These are phyloP conservation scores for Marasmarcha lunaedactyla DNA, from an alignment of 2,888 invertebrate species.

Conservation along the genomic window DNA sequence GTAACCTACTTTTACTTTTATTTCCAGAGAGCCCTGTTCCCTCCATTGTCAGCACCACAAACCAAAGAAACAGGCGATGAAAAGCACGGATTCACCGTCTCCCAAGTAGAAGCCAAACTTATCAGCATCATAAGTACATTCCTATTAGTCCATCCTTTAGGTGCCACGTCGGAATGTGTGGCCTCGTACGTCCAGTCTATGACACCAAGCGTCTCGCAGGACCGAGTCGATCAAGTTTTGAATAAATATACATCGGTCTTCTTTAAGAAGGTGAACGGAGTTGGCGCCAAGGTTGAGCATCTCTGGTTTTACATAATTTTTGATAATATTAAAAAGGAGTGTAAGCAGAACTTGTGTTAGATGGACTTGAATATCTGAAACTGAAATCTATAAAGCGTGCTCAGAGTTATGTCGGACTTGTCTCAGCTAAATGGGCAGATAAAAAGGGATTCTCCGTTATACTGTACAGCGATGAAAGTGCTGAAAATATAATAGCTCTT, in stretches of 20 bases:
- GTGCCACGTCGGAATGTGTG: slow-evolving; percentile 41
- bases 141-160: slow-evolving; percentile 46
- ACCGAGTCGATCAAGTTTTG: slow-evolving; percentile 27
- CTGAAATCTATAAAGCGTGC: no score
- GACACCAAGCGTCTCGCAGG: slow-evolving; percentile 29
- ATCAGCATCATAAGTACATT: slow-evolving; percentile 49
- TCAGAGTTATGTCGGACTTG: no score
- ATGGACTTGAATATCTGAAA: no score
- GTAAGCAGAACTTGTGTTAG: no score
- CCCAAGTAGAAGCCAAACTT: slow-evolving; percentile 40
- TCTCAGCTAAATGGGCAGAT: no score
- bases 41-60: slow-evolving; percentile 1
- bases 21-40: no score
- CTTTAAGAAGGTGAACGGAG: slow-evolving; percentile 26
- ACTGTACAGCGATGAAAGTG: no score
- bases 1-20: no score
- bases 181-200: slow-evolving; percentile 42
- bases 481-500: no score
- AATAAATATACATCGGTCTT: slow-evolving; percentile 39
- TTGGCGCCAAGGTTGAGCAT: slow-evolving; percentile 34
- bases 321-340: slow-evolving; percentile 25
- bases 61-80: neutral
- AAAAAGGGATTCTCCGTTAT: no score
- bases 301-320: slow-evolving; percentile 40
- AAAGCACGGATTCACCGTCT: slow-evolving; percentile 12